These are phyloP conservation scores for Nymphalis polychloros DNA, from an alignment of 2,888 invertebrate species.

Conservation along the genomic window DNA sequence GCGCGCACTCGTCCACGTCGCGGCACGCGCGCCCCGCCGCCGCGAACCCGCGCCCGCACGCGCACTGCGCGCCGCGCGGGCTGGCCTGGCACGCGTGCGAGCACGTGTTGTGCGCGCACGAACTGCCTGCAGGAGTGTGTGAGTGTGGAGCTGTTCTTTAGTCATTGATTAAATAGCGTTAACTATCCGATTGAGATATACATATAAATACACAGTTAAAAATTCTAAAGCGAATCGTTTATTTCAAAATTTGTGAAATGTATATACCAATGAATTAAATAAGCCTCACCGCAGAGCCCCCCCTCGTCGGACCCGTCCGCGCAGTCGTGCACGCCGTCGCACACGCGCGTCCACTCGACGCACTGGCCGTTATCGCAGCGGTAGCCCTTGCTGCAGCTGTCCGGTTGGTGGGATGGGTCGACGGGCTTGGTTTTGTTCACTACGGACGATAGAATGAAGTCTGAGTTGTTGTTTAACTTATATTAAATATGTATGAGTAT, in stretches of 20 bases:
- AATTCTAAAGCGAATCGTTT: neutral
- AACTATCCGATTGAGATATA: too few species aligned
- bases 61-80: constrained; percentile 85
- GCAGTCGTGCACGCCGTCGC: constrained; percentile 85
- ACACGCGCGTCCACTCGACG: constrained; percentile 83
- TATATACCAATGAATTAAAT: neutral
- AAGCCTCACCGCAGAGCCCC: constrained; percentile 79
- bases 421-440: constrained; percentile 58
- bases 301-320: constrained; percentile 86
- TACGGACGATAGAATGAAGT: constrained; percentile 35
- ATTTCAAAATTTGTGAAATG: too few species aligned
- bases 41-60: constrained; percentile 84
- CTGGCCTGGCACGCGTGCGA: constrained; percentile 83
- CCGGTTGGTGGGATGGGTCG: constrained; percentile 34
- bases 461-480: too few species aligned
- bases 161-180: too few species aligned
- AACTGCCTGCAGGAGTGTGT: constrained; percentile 49
- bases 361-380: constrained; percentile 81
- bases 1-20: constrained; percentile 88
- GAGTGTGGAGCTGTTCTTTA: too few species aligned
- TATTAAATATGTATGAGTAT: too few species aligned
- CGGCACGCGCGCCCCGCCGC: constrained; percentile 78
- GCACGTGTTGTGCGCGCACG: constrained; percentile 77
- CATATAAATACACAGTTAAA: neutral
- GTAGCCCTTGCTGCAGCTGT: constrained; percentile 55